Evolutionary conservation across 2,113 vertebrate species (phyloP), one percentile per base, ranked within the genome.

Genomic region (Hydropotes inermis): DNA sequence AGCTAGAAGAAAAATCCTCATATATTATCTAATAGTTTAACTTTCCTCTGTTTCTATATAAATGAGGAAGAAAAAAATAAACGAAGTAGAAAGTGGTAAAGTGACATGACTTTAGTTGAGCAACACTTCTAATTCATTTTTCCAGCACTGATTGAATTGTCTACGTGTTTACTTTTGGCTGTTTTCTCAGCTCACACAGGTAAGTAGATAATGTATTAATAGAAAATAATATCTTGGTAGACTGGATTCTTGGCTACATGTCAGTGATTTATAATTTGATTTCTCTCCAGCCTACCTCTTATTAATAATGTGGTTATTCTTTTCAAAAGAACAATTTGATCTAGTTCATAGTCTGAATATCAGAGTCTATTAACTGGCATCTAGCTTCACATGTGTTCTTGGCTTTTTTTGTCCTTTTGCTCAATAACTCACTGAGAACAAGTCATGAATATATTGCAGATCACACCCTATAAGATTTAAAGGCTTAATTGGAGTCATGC

Each of bases 351-450:
- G 15, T 61, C 14, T 60, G 54, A 87, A 12, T 87, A 94, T 87
- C 54, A 85, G 74, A 7, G 14, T 76, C n/a, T 57, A 50, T 55
- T 58, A 90, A 16, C 36, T 88, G 36, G 43, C 8, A 89, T 58
- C 45, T 83, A 92, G 6, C 21, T 81, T 95, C 45, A 57, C 9
- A 58, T 47, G n/a, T 76, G 5, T 94, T 81, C 50, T 94, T 96
- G 95, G 76, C 23, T 61, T 95, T 96, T 61, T 95, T 96, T 96
- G 52, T 83, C 45, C 60, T 98, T 96, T 85, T 61, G 36, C 16
- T 43, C 60, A 97, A 54, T 82, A 94, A 94, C 97, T 92, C 67
- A 96, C 16, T 64, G 25, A 94, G 28, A 95, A 86, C 43, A 67
- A 87, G 52, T 84, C 90, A 92, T 84, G 74, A 92, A 64, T 91